These are phyloP conservation scores for Carpatolechia fugitivella DNA, from an alignment of 2,888 invertebrate species.

Conservation along the genomic window DNA sequence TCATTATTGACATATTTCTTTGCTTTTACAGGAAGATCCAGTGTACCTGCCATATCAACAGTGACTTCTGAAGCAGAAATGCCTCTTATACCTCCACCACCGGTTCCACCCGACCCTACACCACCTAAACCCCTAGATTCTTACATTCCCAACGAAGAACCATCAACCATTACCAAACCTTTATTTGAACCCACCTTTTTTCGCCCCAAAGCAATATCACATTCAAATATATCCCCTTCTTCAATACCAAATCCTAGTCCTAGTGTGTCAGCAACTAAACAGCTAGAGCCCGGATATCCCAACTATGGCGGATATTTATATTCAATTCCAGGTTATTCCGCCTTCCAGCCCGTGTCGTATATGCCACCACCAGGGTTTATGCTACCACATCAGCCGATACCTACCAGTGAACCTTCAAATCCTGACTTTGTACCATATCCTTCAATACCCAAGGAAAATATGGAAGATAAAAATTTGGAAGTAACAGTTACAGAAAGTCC, in stretches of 20 bases:
- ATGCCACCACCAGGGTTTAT: conserved; percentile 45
- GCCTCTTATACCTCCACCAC: conserved; percentile 13
- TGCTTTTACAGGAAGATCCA: conserved; percentile 9
- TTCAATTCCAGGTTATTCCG: conserved; percentile 69
- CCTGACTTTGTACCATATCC: conserved; percentile 41
- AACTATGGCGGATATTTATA: conserved; percentile 63
- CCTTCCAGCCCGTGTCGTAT: conserved; percentile 65
- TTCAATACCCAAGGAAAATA: conserved; percentile 12
- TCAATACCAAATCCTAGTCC: conserved; percentile 73
- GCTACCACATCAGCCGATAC: conserved; percentile 39
- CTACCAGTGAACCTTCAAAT: conserved; percentile 32
- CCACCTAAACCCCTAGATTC: conserved; percentile 45
- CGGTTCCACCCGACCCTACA: conserved; percentile 34
- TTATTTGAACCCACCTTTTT: conserved; percentile 50
- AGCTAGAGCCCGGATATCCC: conserved; percentile 53
- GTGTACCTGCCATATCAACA: background rate
- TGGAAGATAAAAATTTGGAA: conserved; percentile 30
- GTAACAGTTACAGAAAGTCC: conserved; percentile 28
- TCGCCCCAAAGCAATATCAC: conserved; percentile 53
- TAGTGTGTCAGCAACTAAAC: conserved; percentile 58
- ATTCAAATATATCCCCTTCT: conserved; percentile 71
- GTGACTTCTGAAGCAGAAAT: background rate
- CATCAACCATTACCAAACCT: conserved; percentile 22
- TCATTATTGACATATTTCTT: background rate
- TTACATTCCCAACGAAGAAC: conserved; percentile 45